phyloP scores from a whole-genome alignment of 2,113 vertebrate genomes.

The Prionailurus viverrinus region DNA sequence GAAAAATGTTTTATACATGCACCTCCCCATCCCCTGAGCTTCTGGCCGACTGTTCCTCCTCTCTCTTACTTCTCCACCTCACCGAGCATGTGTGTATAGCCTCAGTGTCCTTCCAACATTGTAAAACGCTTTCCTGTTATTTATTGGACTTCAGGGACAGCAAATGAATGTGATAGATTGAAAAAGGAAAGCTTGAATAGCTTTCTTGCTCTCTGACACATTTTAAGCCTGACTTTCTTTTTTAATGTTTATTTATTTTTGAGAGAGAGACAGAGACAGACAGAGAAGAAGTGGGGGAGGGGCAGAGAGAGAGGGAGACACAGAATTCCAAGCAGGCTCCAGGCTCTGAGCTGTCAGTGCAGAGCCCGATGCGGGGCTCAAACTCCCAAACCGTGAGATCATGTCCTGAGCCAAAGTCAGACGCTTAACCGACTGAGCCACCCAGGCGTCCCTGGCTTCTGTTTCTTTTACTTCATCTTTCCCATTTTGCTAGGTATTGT shows the following conservation, averaged over 20 bases:
- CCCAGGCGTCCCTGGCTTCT: background rate
- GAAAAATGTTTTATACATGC: background rate
- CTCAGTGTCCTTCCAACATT: background rate
- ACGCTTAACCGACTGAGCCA: too few species aligned
- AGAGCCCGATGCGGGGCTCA: too few species aligned
- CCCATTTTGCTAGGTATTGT: background rate
- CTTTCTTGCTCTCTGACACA: background rate
- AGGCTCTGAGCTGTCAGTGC: too few species aligned
- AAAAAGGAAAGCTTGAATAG: background rate
- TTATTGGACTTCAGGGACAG: slow-evolving; percentile 36
- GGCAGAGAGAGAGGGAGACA: too few species aligned
- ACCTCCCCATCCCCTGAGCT: background rate
- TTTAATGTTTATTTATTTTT: too few species aligned
- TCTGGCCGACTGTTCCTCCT: background rate
- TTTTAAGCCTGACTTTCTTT: background rate
- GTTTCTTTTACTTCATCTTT: background rate
- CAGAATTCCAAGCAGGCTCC: too few species aligned
- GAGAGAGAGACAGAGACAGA: too few species aligned
- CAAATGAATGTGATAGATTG: background rate
- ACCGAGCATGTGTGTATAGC: background rate
- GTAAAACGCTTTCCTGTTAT: background rate
- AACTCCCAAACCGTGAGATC: too few species aligned
- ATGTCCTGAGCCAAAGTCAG: too few species aligned
- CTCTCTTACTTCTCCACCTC: background rate
- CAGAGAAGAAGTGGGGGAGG: too few species aligned